A percentile compares a stretch with the other conserved stretches of the same genome.
Evolutionary conservation across 2,888 invertebrate species (phyloP).

Genomic region (Drosophila tripunctata): DNA sequence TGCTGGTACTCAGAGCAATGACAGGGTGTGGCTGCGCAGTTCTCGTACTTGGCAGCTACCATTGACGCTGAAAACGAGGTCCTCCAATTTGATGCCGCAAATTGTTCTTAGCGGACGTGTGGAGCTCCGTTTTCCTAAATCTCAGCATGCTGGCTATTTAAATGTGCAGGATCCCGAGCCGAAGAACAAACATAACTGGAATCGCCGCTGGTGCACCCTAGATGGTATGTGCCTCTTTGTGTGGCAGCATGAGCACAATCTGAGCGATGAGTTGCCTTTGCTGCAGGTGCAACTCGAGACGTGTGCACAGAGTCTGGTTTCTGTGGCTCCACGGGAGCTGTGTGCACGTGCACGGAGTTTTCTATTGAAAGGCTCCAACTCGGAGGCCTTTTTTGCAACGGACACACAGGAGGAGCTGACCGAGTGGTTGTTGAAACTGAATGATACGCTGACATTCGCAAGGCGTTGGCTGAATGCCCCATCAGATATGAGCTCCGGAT

Average conservation of each 20-base stretch:
- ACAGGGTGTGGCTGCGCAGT: conserved; percentile 73
- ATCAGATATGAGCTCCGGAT: neutral
- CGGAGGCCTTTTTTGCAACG: conserved; percentile 83
- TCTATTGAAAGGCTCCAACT: conserved; percentile 49
- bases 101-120: conserved; percentile 73
- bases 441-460: conserved; percentile 83
- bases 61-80: conserved; percentile 61
- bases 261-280: conserved; percentile 80
- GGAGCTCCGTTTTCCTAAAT: conserved; percentile 73
- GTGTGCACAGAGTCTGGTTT: conserved; percentile 69
- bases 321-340: conserved; percentile 82
- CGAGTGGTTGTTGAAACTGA: conserved; percentile 85
- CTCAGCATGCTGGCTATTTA: conserved; percentile 84
- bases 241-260: conserved; percentile 85
- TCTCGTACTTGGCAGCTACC: conserved; percentile 63
- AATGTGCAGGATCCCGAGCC: conserved; percentile 85
- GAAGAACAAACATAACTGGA: conserved; percentile 85
- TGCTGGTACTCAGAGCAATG: conserved; percentile 41
- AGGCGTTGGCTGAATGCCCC: conserved; percentile 83
- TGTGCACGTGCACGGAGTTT: conserved; percentile 85
- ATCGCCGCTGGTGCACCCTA: conserved; percentile 86
- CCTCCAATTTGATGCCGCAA: conserved; percentile 74
- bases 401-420: conserved; percentile 84
- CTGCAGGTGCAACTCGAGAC: conserved; percentile 82
- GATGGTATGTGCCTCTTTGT: conserved; percentile 84